These are phyloP conservation scores for Nemurella pictetii DNA, from an alignment of 2,888 invertebrate genomes.

Conservation along the genomic window DNA sequence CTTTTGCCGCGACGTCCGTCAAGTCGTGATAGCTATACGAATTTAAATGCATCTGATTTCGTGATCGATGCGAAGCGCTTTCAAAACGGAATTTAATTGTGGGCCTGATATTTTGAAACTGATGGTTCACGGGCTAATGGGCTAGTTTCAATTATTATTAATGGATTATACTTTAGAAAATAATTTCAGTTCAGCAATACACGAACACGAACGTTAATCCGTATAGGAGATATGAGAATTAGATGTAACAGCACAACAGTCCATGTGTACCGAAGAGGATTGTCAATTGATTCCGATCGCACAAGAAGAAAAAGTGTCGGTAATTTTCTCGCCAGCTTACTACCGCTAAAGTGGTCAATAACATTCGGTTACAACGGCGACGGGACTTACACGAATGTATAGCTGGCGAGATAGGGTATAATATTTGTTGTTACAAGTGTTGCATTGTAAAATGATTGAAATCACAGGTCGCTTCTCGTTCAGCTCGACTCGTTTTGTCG, in stretches of 20 bases:
- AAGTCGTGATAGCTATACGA: background rate
- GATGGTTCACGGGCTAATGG: background rate
- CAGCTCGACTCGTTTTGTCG: conserved; percentile 13
- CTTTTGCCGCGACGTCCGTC: too few species aligned
- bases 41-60: too few species aligned
- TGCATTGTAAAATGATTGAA: conserved; percentile 17
- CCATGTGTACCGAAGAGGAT: background rate
- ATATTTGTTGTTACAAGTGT: background rate
- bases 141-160: background rate
- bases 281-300: background rate
- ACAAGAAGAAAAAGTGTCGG: background rate
- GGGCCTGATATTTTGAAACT: background rate
- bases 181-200: background rate
- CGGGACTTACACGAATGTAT: background rate
- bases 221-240: background rate
- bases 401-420: background rate
- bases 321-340: background rate
- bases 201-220: background rate
- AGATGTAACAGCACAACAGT: background rate
- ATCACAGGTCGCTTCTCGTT: background rate
- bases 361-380: background rate
- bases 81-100: background rate
- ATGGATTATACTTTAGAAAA: background rate
- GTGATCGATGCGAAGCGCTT: background rate
- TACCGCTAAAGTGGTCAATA: background rate